Conservation (phyloP, 2,113 vertebrate species). For the Vimba vimba region DNA sequence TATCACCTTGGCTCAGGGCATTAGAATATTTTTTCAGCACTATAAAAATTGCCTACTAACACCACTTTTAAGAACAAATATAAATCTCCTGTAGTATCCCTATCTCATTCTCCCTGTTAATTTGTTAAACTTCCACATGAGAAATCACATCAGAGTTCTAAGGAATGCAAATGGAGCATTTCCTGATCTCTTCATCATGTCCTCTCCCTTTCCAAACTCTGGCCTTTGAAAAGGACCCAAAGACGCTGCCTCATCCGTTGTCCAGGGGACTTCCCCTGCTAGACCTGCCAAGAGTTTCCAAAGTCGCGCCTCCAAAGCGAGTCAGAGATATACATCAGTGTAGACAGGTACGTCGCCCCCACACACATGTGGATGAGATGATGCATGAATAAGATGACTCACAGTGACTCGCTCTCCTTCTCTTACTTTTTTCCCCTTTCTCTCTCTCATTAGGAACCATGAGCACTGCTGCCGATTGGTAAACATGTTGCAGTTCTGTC, state of each 20-base stretch:
- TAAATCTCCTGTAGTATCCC: background rate
- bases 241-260: slow-evolving; percentile 64
- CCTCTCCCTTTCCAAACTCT: slow-evolving; percentile 43
- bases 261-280: slow-evolving; percentile 77
- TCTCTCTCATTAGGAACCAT: slow-evolving; percentile 41
- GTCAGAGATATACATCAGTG: slow-evolving; percentile 51
- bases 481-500: slow-evolving; percentile 46
- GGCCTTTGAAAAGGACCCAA: slow-evolving; percentile 47
- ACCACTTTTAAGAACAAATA: slow-evolving; percentile 2
- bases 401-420: slow-evolving; percentile 27
- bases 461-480: slow-evolving; percentile 18
- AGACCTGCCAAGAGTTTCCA: slow-evolving; percentile 73
- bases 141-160: slow-evolving; percentile 38
- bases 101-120: slow-evolving; percentile 25
- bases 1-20: slow-evolving; percentile 1
- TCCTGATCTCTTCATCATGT: slow-evolving; percentile 55
- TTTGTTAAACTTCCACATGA: slow-evolving; percentile 41
- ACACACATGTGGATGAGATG: slow-evolving; percentile 43
- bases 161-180: slow-evolving; percentile 53
- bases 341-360: slow-evolving; percentile 48
- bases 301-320: slow-evolving; percentile 58
- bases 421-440: slow-evolving; percentile 6
- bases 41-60: slow-evolving; percentile 3
- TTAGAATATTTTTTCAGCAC: background rate
- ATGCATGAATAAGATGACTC: slow-evolving; percentile 49